Base-by-base conservation (phyloP, 1,140 invertebrate genomes). In the Brachionus sp. region DNA sequence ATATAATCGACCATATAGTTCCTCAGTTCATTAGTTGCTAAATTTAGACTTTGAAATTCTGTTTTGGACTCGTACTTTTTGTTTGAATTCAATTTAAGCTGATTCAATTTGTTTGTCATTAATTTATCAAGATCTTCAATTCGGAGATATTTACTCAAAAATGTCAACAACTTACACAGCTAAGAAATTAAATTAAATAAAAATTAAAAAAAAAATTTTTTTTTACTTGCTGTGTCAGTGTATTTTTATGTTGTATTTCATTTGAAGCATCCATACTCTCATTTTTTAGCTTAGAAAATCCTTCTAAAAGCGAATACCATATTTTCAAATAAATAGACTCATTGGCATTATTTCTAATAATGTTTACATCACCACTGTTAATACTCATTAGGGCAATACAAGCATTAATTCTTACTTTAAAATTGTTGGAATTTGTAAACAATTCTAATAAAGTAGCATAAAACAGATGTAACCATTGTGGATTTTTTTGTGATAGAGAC, bases 341-440 rank as follows among this genome's bases (percentile, higher is more conserved):
- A 23, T 75, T 46, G 1, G 39, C 25, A 70, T 75, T 44, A 25
- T 25, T 29, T 29, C 70, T 3, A 25, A 75, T 46, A 13, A 75
- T 75, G 19, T 10, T 75, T 25, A 75, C 25, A 80, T 80, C 62
- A 42, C 50, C 39, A 9, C 19, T 37, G 25, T 80, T 80, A 39
- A 66, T 80, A 23, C 13, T 62, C 77, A 80, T 80, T n/a, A 80
- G 25, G 6, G 77, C 77, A 23, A 80, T 80, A 42, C 77, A 80
- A 66, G 77, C 77, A 66, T 80, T 80, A 4, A 80, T 80, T 37
- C 77, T 25, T 62, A 80, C 77, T 80, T 80, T 80, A 44, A 80
- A 80, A 80, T 80, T 80, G 23, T 66, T 80, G 1, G 77, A 80
- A 25, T 80, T 33, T 2, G 29, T 29, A 42, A 80, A 80, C 12